These are phyloP conservation scores for Andrena bucephala DNA, from an alignment of 2,888 invertebrate species.

Conservation along the genomic window DNA sequence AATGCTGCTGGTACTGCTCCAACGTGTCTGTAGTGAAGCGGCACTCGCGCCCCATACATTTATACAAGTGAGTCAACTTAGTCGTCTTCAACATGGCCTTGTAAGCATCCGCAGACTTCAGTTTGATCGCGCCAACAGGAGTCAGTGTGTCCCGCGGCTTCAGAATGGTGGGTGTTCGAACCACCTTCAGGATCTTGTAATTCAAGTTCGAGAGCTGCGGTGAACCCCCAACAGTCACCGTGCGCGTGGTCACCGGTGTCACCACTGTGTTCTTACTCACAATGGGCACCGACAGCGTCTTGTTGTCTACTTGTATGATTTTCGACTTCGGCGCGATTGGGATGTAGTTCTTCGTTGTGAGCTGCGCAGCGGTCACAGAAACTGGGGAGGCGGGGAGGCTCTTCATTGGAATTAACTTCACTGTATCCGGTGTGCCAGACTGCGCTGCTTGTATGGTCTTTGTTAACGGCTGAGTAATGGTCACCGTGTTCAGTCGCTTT, in stretches of 20 bases:
- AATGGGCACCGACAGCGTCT: conserved; percentile 39
- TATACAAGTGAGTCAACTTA: conserved; percentile 85
- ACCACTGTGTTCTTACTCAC: conserved; percentile 31
- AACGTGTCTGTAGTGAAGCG: conserved; percentile 84
- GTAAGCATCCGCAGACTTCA: conserved; percentile 78
- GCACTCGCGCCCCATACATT: conserved; percentile 87
- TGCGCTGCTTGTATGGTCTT: conserved; percentile 31
- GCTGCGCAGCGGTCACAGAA: conserved; percentile 2
- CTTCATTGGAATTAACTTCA: conserved; percentile 80
- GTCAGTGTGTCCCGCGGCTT: conserved; percentile 46
- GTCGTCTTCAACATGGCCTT: conserved; percentile 81
- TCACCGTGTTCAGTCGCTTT: conserved; percentile 69
- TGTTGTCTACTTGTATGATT: conserved; percentile 44
- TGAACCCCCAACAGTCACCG: conserved; percentile 32
- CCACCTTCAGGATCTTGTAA: conserved; percentile 77
- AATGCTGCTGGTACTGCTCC: conserved; percentile 84
- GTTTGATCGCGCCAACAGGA: conserved; percentile 60
- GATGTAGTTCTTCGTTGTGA: conserved; percentile 47
- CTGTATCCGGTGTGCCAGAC: conserved; percentile 54
- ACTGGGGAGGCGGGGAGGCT: conserved; percentile 38
- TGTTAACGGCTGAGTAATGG: conserved; percentile 13
- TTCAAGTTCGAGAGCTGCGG: conserved; percentile 55
- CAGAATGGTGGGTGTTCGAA: conserved; percentile 53
- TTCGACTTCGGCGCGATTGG: conserved; percentile 57
- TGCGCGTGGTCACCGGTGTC: conserved; percentile 27